Evolutionary conservation across 1,140 invertebrate species (phyloP).

Genomic region (Schlechtendalia chinensis): DNA sequence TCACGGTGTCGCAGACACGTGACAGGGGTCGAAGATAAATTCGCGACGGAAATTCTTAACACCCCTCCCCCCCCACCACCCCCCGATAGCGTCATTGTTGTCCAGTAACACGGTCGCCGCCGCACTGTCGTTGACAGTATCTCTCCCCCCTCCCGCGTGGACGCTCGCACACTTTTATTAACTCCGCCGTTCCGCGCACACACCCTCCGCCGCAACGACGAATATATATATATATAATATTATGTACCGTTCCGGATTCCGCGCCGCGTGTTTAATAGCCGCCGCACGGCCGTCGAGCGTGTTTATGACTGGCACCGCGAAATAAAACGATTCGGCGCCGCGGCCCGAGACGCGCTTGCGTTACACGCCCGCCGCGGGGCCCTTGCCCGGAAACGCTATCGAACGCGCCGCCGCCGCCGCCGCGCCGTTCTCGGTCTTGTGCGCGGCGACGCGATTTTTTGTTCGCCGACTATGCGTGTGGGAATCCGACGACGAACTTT

Average conservation of each 20-base stretch:
- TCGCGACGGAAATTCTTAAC: slow-evolving; percentile 45
- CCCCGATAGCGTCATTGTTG: slow-evolving; percentile 41
- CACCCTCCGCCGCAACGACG: too few relatives aligned
- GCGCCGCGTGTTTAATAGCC: slow-evolving; percentile 30
- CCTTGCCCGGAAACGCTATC: too few relatives aligned
- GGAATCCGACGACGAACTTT: slow-evolving; percentile 41
- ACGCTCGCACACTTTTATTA: neutral
- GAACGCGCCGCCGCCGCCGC: too few relatives aligned
- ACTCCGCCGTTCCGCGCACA: neutral
- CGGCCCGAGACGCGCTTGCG: neutral
- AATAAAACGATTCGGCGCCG: neutral
- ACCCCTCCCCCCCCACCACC: too few relatives aligned
- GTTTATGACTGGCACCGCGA: neutral
- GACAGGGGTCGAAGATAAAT: slow-evolving; percentile 47
- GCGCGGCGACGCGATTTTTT: too few relatives aligned
- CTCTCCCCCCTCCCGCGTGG: slow-evolving; percentile 15
- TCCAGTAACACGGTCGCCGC: slow-evolving; percentile 11
- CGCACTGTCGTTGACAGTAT: slow-evolving; percentile 37
- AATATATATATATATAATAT: neutral
- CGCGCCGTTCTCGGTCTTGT: too few relatives aligned
- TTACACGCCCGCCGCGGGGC: neutral
- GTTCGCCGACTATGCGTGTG: slow-evolving; percentile 12
- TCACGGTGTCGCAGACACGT: slow-evolving; percentile 44
- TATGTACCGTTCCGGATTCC: neutral
- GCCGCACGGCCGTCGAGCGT: neutral